Percentiles rank a stretch among this genome's conserved stretches.
These are phyloP conservation scores for Myoxocephalus aenaeus DNA, from an alignment of 2,797 vertebrate genomes.

Conservation along the genomic window DNA sequence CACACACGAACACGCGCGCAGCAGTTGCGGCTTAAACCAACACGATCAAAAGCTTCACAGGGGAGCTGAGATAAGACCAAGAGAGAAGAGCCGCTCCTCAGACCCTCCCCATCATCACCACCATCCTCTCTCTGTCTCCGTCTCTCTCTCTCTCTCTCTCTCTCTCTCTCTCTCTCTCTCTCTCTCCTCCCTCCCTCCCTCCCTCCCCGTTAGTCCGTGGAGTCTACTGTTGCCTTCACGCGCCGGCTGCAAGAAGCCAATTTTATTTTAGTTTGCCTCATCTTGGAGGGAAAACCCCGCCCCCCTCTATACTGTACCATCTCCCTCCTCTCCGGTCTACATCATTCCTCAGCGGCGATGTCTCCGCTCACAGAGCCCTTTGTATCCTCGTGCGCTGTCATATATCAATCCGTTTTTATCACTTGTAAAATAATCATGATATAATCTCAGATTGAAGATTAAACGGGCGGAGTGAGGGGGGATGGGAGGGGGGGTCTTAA, in stretches of 20 bases:
- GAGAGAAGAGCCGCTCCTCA: conserved; percentile 48
- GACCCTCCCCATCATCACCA: conserved; percentile 44
- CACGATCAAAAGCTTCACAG: conserved; percentile 44
- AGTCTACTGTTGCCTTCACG: conserved; percentile 42
- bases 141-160: neutral
- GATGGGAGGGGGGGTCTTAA: neutral
- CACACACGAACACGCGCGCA: neutral
- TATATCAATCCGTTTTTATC: conserved; percentile 7
- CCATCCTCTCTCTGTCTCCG: conserved; percentile 29
- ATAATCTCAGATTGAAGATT: conserved; percentile 45
- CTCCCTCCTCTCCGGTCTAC: conserved; percentile 35
- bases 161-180: conserved; percentile 34
- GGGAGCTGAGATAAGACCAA: conserved; percentile 46
- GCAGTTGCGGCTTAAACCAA: conserved; percentile 42
- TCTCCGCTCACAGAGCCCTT: conserved; percentile 68
- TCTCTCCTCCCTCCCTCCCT: conserved; percentile 17
- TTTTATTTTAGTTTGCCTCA: conserved; percentile 61
- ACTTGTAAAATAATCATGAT: conserved; percentile 32
- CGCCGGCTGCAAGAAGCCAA: conserved; percentile 47
- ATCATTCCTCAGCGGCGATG: conserved; percentile 66
- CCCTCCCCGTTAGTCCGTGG: conserved; percentile 19
- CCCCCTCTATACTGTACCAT: conserved; percentile 56
- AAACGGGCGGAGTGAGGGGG: conserved; percentile 2
- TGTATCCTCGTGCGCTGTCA: conserved; percentile 45
- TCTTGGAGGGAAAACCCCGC: conserved; percentile 75